phyloP scores from a whole-genome alignment of 2,113 vertebrate species.

The Mola mola region DNA sequence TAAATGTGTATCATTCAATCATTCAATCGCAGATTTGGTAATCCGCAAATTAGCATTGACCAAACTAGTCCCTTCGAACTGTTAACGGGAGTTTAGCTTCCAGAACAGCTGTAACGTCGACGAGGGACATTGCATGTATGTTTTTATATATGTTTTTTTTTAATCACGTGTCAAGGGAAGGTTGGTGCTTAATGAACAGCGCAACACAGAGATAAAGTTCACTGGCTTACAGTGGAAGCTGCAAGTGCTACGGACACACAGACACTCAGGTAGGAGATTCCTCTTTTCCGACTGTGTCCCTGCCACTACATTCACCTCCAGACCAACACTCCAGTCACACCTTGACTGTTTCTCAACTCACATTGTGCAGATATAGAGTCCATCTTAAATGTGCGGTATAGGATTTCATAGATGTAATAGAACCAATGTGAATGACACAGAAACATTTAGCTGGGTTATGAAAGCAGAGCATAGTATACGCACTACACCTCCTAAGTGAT shows the following conservation, averaged over 20 bases:
- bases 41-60: not conserved
- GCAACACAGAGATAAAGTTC: conserved; percentile 23
- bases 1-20: not conserved
- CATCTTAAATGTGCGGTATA: conserved; percentile 37
- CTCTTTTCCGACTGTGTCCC: conserved; percentile 1
- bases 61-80: too few species aligned
- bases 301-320: conserved; percentile 44
- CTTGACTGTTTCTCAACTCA: conserved; percentile 18
- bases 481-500: conserved; percentile 38
- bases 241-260: conserved; percentile 17
- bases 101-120: conserved; percentile 11
- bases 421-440: conserved; percentile 48
- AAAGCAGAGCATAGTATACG: conserved; percentile 44
- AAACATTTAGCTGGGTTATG: conserved; percentile 60
- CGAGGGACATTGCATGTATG: not conserved
- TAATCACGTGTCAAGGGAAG: not conserved
- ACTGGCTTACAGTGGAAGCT: conserved; percentile 22
- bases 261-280: conserved; percentile 1
- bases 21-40: too few species aligned
- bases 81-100: conserved; percentile 15
- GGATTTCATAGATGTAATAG: conserved; percentile 51
- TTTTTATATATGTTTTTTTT: too few species aligned
- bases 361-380: conserved; percentile 55
- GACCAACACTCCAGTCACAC: conserved; percentile 22
- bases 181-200: conserved; percentile 17